Conservation (phyloP, 2,113 vertebrate species). For the Leuciscus idus region DNA sequence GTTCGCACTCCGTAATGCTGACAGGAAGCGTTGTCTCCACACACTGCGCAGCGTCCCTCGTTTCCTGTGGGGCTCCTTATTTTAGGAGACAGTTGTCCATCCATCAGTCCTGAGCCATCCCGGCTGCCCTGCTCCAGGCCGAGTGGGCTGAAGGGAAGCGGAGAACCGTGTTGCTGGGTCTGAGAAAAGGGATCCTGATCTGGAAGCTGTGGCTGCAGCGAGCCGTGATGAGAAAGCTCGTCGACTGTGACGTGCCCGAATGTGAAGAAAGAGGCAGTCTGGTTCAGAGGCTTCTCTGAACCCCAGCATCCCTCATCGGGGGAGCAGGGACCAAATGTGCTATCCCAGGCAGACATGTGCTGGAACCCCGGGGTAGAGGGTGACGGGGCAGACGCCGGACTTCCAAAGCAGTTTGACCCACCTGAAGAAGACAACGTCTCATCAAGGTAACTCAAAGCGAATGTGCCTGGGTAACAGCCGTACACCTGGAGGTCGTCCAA, state of each 20-base stretch:
- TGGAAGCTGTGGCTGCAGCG: slow-evolving; percentile 70
- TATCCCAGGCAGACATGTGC: slow-evolving; percentile 83
- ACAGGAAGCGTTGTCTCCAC: slow-evolving; percentile 94
- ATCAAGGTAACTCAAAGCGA: slow-evolving; percentile 78
- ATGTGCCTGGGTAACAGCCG: slow-evolving; percentile 87
- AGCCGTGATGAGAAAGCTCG: slow-evolving; percentile 72
- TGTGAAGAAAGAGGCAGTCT: slow-evolving; percentile 81
- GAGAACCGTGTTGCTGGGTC: slow-evolving; percentile 63
- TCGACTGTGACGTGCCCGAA: slow-evolving; percentile 71
- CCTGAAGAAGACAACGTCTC: slow-evolving; percentile 83
- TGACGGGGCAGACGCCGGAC: slow-evolving; percentile 83
- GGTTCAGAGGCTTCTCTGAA: slow-evolving; percentile 75
- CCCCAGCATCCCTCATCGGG: slow-evolving; percentile 81
- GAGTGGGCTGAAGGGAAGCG: slow-evolving; percentile 70
- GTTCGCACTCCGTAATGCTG: slow-evolving; percentile 97
- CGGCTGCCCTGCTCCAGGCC: slow-evolving; percentile 71
- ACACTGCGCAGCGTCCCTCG: slow-evolving; percentile 92
- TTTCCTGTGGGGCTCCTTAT: slow-evolving; percentile 77
- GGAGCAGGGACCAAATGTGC: slow-evolving; percentile 84
- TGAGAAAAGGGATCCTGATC: slow-evolving; percentile 81
- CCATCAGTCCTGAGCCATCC: slow-evolving; percentile 73
- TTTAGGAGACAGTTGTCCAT: slow-evolving; percentile 77
- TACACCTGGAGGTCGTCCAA: slow-evolving; percentile 92
- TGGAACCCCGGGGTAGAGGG: slow-evolving; percentile 87
- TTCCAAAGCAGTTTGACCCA: slow-evolving; percentile 90